Percentiles rank a stretch among this genome's conserved stretches.
phyloP scores from a whole-genome alignment of 2,113 vertebrate species.

The Sisor rabdophorus region DNA sequence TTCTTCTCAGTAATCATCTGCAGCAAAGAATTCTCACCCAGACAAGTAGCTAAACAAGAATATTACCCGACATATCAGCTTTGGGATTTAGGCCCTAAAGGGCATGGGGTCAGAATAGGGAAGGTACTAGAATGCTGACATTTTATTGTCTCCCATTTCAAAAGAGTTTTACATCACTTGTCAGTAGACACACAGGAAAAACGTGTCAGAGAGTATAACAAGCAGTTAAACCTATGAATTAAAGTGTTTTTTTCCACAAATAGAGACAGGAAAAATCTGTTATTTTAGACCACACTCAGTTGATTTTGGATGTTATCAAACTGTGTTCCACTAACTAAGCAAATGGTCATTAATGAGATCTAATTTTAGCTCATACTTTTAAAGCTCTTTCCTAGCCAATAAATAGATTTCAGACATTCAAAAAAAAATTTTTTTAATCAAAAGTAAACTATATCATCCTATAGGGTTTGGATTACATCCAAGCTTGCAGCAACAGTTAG shows the following conservation, averaged over 20 bases:
- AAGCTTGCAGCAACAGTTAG: slow-evolving; percentile 36
- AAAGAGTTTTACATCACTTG: slow-evolving; percentile 1
- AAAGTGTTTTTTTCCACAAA: slow-evolving; percentile 42
- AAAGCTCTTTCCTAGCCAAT: slow-evolving; percentile 26
- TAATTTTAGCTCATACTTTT: slow-evolving; percentile 31
- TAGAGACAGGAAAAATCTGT: slow-evolving; percentile 29
- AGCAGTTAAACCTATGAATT: slow-evolving; percentile 34
- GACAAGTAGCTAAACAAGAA: slow-evolving; percentile 12
- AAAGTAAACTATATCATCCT: slow-evolving; percentile 29
- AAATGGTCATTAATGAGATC: slow-evolving; percentile 42
- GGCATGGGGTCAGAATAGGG: slow-evolving; percentile 8
- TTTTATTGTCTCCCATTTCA: slow-evolving; percentile 17
- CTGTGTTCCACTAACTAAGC: slow-evolving; percentile 39
- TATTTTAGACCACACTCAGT: slow-evolving; percentile 45
- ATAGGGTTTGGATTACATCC: slow-evolving; percentile 46
- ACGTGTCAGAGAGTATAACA: background rate
- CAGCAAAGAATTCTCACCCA: slow-evolving; percentile 24
- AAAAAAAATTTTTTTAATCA: slow-evolving; percentile 15
- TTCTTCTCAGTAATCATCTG: slow-evolving; percentile 1
- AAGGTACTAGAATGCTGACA: background rate
- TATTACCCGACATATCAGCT: slow-evolving; percentile 11
- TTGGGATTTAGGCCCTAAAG: slow-evolving; percentile 21
- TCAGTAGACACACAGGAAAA: background rate
- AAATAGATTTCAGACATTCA: slow-evolving; percentile 34
- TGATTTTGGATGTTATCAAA: slow-evolving; percentile 42